Evolutionary conservation across 35 echinoderm and acorn worm genomes (phyloP).

Genomic region (Heliocidaris erythrogramma): DNA sequence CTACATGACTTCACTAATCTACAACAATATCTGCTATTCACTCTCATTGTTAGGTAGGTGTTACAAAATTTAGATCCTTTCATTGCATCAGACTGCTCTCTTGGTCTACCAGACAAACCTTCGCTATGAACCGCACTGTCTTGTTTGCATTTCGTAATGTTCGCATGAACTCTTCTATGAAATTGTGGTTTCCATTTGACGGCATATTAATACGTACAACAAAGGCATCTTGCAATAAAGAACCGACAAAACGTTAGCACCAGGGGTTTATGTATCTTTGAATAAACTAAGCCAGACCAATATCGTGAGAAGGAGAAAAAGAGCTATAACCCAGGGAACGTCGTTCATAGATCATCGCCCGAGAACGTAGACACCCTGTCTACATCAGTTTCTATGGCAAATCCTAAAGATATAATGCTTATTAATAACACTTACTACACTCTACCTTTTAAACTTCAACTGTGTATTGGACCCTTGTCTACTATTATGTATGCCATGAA

Average conservation of each 20-base stretch:
- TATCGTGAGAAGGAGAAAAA: neutral
- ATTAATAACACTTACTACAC: conserved; percentile 44
- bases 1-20: conserved; percentile 34
- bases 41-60: neutral
- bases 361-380: conserved; percentile 30
- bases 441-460: conserved; percentile 13
- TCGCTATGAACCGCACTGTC: neutral
- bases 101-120: neutral
- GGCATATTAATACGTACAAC: neutral
- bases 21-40: neutral
- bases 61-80: neutral
- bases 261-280: conserved; percentile 9
- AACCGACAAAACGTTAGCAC: conserved; percentile 1
- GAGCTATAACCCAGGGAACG: neutral
- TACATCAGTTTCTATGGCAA: conserved; percentile 13
- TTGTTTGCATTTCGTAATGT: neutral
- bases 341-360: neutral
- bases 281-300: neutral
- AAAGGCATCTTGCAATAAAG: conserved; percentile 16
- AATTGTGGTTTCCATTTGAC: conserved; percentile 12
- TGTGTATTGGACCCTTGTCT: neutral
- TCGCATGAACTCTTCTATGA: neutral
- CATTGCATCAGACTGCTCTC: neutral
- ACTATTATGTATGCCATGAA: neutral
- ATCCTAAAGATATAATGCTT: conserved; percentile 6